phyloP scores from a whole-genome alignment of 2,888 invertebrate genomes.

The Lepeophtheirus nordmannii region DNA sequence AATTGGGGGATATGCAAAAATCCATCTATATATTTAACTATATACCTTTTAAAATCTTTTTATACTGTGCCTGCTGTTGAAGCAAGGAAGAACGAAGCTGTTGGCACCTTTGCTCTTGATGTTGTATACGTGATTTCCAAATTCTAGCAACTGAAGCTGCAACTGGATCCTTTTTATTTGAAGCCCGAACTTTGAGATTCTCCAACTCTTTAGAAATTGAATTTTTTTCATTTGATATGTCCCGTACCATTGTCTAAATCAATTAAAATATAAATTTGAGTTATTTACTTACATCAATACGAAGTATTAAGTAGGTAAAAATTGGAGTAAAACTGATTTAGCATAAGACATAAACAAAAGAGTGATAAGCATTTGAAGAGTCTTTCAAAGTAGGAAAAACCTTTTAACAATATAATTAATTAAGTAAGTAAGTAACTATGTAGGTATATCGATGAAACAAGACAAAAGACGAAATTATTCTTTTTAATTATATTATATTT shows the following conservation, averaged over 20 bases:
- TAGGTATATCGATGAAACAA: too few species aligned
- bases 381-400: too few species aligned
- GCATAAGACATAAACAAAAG: too few species aligned
- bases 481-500: too few species aligned
- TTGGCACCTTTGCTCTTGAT: conserved; percentile 9
- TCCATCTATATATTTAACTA: background rate
- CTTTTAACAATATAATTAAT: too few species aligned
- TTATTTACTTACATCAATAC: background rate
- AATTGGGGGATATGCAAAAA: background rate
- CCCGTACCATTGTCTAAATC: conserved; percentile 3
- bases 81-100: background rate
- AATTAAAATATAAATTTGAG: background rate
- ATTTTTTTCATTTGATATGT: conserved; percentile 11
- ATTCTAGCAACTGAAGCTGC: background rate
- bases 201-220: conserved; percentile 6
- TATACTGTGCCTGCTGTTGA: conserved; percentile 3
- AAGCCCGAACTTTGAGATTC: background rate
- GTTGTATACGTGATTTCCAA: conserved; percentile 2
- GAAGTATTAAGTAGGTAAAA: too few species aligned
- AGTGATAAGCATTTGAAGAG: too few species aligned
- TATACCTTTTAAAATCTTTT: conserved; percentile 15
- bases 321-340: too few species aligned
- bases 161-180: background rate
- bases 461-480: too few species aligned
- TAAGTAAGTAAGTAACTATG: too few species aligned